phyloP scores from a whole-genome alignment of 2,113 vertebrate genomes.

The Holacanthus passer region DNA sequence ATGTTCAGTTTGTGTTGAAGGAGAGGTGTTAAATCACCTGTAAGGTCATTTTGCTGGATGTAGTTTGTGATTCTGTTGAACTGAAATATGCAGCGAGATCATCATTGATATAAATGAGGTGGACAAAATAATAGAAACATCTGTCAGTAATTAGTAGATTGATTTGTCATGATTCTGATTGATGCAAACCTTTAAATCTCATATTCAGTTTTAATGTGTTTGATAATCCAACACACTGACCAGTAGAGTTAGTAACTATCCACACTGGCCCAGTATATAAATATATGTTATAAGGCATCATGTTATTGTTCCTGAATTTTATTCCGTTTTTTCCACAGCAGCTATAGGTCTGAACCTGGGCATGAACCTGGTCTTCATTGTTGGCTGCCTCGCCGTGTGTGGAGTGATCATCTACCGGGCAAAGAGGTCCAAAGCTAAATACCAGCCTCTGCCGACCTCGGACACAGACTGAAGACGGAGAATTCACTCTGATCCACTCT shows the following conservation, averaged over 20 bases:
- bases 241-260: background rate
- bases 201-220: background rate
- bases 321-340: background rate
- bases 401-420: conserved; percentile 43
- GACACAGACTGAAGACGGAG: conserved; percentile 14
- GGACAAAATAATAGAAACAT: too few species aligned
- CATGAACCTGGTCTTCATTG: conserved; percentile 44
- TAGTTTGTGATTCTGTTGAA: too few species aligned
- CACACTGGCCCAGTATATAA: background rate
- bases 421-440: conserved; percentile 27
- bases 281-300: too few species aligned
- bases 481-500: background rate
- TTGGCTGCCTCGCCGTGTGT: conserved; percentile 39
- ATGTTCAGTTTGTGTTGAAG: too few species aligned
- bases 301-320: background rate
- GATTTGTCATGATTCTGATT: background rate
- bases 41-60: too few species aligned
- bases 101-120: too few species aligned
- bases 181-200: background rate
- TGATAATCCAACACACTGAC: background rate
- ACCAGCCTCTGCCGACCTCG: conserved; percentile 29
- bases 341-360: conserved; percentile 25
- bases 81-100: too few species aligned
- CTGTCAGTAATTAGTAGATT: too few species aligned
- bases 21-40: too few species aligned